A percentile compares a stretch with the other conserved stretches of the same genome.
Evolutionary conservation across 2,888 invertebrate genomes (phyloP).

Genomic region (Parasteatoda lunata): DNA sequence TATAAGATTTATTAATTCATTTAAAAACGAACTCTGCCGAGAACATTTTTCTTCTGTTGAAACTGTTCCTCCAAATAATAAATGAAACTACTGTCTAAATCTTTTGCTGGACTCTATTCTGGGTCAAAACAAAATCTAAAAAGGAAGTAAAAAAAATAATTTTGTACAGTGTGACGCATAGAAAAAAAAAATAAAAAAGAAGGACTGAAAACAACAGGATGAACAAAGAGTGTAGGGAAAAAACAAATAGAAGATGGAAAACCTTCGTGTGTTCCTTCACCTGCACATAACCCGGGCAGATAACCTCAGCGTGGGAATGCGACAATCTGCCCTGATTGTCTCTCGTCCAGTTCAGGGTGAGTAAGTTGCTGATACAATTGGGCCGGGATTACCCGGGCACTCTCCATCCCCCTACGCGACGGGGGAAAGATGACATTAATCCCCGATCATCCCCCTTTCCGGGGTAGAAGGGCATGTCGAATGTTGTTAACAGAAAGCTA

Average conservation of each 20-base stretch:
- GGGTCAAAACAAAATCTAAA: no score
- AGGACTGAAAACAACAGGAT: no score
- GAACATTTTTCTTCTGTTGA: no score
- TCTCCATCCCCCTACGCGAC: background rate
- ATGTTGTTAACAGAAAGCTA: constrained; percentile 59
- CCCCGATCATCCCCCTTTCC: constrained; percentile 1
- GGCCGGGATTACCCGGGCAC: constrained; percentile 45
- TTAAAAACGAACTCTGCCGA: no score
- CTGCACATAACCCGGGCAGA: background rate
- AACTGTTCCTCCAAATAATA: no score
- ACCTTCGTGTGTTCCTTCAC: background rate
- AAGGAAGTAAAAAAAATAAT: no score
- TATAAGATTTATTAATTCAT: no score
- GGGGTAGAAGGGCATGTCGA: background rate
- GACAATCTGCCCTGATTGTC: constrained; percentile 60
- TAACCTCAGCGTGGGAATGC: constrained; percentile 40
- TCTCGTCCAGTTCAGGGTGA: constrained; percentile 14
- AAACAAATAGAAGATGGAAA: background rate
- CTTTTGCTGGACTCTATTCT: no score
- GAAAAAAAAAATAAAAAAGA: no score
- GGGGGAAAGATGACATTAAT: constrained; percentile 7
- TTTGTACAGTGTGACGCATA: no score
- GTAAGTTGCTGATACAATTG: constrained; percentile 59
- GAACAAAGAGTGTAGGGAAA: background rate
- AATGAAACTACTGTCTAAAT: no score